Evolutionary conservation across 2,113 vertebrate genomes (phyloP).

Genomic region (Labeo rohita): DNA sequence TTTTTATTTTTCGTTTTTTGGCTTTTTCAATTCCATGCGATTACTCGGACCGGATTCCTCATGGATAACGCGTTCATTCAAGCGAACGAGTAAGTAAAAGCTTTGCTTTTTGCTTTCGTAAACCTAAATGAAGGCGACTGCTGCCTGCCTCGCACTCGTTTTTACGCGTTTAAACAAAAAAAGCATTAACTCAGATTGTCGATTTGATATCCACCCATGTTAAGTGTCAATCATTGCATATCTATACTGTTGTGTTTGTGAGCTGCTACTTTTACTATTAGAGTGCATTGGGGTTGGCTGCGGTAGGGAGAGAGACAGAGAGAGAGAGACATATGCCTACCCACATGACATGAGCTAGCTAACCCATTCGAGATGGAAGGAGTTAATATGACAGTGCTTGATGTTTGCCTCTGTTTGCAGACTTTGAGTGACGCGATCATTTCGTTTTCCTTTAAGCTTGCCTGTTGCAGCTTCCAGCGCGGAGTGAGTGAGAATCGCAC

Average conservation of each 20-base stretch:
- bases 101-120: conserved; percentile 39
- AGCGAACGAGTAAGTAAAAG: conserved; percentile 71
- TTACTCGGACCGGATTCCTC: conserved; percentile 60
- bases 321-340: conserved; percentile 71
- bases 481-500: conserved; percentile 74
- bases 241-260: conserved; percentile 36
- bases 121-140: conserved; percentile 10
- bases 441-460: conserved; percentile 87
- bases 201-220: conserved; percentile 1
- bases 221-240: conserved; percentile 50
- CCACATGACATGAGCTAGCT: conserved; percentile 74
- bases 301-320: conserved; percentile 60
- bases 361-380: conserved; percentile 74
- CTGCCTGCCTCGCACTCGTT: conserved; percentile 15
- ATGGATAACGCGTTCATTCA: conserved; percentile 68
- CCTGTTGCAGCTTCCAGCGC: conserved; percentile 88
- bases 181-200: background rate
- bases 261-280: conserved; percentile 53
- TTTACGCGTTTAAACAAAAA: conserved; percentile 15
- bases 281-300: conserved; percentile 51
- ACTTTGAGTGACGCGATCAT: conserved; percentile 90
- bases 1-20: background rate
- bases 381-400: conserved; percentile 82
- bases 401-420: conserved; percentile 80
- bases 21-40: conserved; percentile 64